phyloP scores from a whole-genome alignment of 2,888 invertebrate species.

The Dryobota labecula region DNA sequence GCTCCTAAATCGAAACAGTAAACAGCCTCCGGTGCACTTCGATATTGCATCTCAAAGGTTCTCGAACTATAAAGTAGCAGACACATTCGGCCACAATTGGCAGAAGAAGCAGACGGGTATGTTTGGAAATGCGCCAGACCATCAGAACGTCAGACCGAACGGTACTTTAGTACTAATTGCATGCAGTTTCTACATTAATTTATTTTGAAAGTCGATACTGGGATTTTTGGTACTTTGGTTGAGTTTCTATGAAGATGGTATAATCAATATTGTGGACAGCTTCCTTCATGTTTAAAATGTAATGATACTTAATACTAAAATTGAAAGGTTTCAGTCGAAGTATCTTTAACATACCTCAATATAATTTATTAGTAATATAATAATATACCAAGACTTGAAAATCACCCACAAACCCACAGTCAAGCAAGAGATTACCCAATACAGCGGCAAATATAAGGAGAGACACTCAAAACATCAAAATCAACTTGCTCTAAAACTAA shows the following conservation, averaged over 20 bases:
- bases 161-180: constrained; percentile 77
- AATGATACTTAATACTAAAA: neutral
- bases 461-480: too few species aligned
- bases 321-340: too few species aligned
- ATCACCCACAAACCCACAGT: too few species aligned
- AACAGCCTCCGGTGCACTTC: constrained; percentile 27
- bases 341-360: too few species aligned
- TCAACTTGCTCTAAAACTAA: too few species aligned
- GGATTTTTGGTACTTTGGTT: neutral
- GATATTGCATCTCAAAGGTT: constrained; percentile 41
- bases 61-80: constrained; percentile 43
- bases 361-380: too few species aligned
- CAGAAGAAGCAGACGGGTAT: constrained; percentile 58
- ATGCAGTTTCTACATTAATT: constrained; percentile 60
- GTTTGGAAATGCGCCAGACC: constrained; percentile 71
- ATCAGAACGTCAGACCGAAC: constrained; percentile 58
- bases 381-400: too few species aligned
- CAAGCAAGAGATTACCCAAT: too few species aligned
- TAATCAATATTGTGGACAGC: too few species aligned
- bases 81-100: constrained; percentile 60
- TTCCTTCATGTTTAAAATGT: neutral
- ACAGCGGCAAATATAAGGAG: too few species aligned
- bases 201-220: constrained; percentile 40
- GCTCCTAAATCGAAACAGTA: constrained; percentile 16
- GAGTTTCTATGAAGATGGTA: too few species aligned